phyloP scores from a whole-genome alignment of 2,797 vertebrate genomes.

The Buceros bicornis region DNA sequence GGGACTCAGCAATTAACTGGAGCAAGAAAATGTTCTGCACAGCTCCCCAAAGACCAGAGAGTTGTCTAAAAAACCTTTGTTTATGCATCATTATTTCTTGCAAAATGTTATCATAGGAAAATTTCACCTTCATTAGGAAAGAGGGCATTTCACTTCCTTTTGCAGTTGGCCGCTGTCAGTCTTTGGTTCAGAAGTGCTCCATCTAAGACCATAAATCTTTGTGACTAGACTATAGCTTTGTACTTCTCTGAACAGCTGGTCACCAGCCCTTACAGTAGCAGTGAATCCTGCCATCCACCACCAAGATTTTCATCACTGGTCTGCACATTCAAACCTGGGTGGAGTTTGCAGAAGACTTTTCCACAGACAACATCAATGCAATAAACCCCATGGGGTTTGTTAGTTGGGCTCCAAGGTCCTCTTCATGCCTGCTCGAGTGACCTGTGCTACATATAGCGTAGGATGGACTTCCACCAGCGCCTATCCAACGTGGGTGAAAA shows the following conservation, averaged over 20 bases:
- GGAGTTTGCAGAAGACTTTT: constrained; percentile 4
- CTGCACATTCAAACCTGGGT: constrained; percentile 21
- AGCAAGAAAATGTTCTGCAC: background rate
- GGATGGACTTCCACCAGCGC: background rate
- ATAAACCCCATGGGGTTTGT: background rate
- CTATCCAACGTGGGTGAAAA: background rate
- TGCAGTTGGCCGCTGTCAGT: background rate
- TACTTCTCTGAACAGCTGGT: constrained; percentile 2
- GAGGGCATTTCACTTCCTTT: background rate
- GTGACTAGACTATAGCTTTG: background rate
- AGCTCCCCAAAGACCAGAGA: background rate
- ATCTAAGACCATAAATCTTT: background rate
- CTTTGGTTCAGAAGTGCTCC: background rate
- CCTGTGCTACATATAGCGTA: background rate
- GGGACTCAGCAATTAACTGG: background rate
- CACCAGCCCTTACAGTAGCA: background rate
- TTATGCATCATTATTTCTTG: background rate
- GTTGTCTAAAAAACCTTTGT: background rate
- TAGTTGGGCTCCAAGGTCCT: background rate
- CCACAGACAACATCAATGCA: background rate
- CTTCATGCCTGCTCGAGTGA: background rate
- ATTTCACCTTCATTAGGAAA: background rate
- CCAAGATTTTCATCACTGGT: constrained; percentile 30
- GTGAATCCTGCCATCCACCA: constrained; percentile 25
- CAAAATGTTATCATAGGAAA: background rate